Conservation (phyloP, 2,797 vertebrate genomes). For the Dromococcyx pavoninus region DNA sequence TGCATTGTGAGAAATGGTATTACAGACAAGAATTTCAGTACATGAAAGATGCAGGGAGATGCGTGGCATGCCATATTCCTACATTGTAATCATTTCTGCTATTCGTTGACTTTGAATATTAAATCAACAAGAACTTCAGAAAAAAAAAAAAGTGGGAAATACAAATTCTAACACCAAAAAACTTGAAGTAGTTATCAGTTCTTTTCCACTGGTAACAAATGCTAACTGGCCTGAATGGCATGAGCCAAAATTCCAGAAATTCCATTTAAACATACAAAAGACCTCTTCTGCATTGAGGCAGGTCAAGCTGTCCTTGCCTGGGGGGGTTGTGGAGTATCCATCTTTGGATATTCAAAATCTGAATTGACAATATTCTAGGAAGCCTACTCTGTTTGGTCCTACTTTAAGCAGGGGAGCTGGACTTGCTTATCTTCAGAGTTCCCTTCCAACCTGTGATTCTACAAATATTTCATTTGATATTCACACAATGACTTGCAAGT, state of each 20-base stretch:
- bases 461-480: neutral
- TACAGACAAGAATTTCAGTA: neutral
- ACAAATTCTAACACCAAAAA: neutral
- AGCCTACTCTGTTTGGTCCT: neutral
- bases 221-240: neutral
- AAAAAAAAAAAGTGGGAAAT: neutral
- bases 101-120: neutral
- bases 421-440: neutral
- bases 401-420: neutral
- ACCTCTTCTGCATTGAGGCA: neutral
- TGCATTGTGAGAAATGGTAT: neutral
- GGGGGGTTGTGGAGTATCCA: neutral
- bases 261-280: neutral
- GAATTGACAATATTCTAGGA: rapidly evolving
- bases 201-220: neutral
- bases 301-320: neutral
- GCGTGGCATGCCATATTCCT: neutral
- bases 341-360: neutral
- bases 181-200: neutral
- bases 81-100: neutral
- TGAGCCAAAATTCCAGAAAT: neutral
- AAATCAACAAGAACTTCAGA: neutral
- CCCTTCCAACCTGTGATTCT: neutral
- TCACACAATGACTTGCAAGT: neutral
- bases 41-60: neutral